Percentiles rank a stretch among this genome's conserved stretches.
Evolutionary conservation across 2,113 vertebrate species (phyloP).

Genomic region (Egretta garzetta): DNA sequence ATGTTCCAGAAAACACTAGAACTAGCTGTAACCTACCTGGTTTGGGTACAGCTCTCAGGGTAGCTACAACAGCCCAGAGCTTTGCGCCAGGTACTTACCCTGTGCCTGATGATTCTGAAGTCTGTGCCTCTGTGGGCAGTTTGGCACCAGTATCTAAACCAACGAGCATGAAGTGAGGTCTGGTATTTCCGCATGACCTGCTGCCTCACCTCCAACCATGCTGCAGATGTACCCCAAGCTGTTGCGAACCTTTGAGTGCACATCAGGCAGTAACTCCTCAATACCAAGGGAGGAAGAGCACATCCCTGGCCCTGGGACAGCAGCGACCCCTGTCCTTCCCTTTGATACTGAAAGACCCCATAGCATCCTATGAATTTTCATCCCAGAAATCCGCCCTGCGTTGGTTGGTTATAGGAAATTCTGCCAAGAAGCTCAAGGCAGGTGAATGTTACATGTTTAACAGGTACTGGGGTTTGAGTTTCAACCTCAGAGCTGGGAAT

Average conservation of each 20-base stretch:
- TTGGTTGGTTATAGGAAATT: background rate
- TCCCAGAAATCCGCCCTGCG: background rate
- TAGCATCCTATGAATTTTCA: background rate
- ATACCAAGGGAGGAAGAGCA: too few species aligned
- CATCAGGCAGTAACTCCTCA: background rate
- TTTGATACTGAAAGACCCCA: background rate
- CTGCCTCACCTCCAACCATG: background rate
- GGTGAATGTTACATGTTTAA: background rate
- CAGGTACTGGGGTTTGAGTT: background rate
- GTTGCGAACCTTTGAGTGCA: background rate
- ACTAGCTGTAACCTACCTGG: background rate
- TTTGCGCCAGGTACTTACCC: background rate
- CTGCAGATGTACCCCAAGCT: background rate
- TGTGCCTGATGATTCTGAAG: background rate
- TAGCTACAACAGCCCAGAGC: background rate
- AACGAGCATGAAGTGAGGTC: rapidly evolving
- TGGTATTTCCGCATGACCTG: background rate
- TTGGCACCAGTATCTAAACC: background rate
- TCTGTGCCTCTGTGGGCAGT: background rate
- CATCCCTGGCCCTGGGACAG: background rate
- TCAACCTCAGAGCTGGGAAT: background rate
- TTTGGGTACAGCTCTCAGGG: background rate
- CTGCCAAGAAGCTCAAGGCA: background rate
- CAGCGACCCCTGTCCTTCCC: background rate
- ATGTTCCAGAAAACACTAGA: background rate